Conservation (phyloP, 1,140 invertebrate species). For the Temnothorax nylanderi region DNA sequence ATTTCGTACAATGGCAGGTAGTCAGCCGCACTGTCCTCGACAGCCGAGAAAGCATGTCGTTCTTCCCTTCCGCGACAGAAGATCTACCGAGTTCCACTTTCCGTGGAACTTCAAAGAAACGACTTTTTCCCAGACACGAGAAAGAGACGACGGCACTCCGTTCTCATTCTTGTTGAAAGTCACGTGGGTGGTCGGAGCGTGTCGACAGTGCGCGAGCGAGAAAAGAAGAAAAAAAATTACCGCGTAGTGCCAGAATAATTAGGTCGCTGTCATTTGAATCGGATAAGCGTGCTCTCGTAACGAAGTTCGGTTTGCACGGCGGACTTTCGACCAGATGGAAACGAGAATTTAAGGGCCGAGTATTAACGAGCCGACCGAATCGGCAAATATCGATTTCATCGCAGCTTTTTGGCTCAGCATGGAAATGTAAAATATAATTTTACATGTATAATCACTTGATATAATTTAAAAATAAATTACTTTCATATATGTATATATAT, state of each 20-base stretch:
- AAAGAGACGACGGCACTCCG: background rate
- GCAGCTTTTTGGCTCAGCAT: background rate
- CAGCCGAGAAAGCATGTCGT: constrained; percentile 16
- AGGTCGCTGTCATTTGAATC: constrained; percentile 38
- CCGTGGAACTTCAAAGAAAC: constrained; percentile 46
- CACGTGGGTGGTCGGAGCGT: background rate
- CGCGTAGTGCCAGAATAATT: constrained; percentile 37
- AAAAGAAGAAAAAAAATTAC: background rate
- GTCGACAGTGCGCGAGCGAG: background rate
- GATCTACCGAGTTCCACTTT: constrained; percentile 50
- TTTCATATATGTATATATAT: background rate
- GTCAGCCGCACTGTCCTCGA: constrained; percentile 15
- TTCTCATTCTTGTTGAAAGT: constrained; percentile 18
- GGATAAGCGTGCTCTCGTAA: constrained; percentile 29
- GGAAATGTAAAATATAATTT: constrained; percentile 3
- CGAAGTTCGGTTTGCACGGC: background rate
- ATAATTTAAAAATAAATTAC: background rate
- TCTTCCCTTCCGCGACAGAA: background rate
- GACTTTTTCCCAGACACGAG: constrained; percentile 41
- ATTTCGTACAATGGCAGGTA: constrained; percentile 31
- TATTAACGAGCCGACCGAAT: constrained; percentile 5
- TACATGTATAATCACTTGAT: background rate
- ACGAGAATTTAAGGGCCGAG: background rate
- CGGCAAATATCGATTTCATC: background rate
- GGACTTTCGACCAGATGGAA: background rate